These are phyloP conservation scores for Conchocele bisecta DNA, from an alignment of 2,888 invertebrate genomes.

Conservation along the genomic window DNA sequence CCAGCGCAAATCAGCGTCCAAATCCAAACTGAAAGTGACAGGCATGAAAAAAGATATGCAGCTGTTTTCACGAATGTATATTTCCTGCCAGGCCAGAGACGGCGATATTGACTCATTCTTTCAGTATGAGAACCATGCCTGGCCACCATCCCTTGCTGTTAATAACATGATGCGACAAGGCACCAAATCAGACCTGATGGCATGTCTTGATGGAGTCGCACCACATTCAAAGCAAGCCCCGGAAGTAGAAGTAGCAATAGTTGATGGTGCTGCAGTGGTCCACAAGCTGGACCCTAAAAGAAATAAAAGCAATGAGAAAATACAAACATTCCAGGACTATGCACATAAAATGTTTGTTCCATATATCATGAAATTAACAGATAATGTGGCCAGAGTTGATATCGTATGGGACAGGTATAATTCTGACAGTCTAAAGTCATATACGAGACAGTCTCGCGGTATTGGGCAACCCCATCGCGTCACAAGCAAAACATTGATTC, in stretches of 20 bases:
- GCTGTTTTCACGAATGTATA: constrained; percentile 9
- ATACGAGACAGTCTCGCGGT: constrained; percentile 42
- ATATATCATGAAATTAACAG: not conserved
- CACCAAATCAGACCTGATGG: constrained; percentile 1
- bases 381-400: constrained; percentile 12
- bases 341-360: not conserved
- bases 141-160: not conserved
- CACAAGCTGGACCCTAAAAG: not conserved
- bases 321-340: not conserved
- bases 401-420: constrained; percentile 38
- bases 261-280: constrained; percentile 5
- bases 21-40: not conserved
- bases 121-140: not conserved
- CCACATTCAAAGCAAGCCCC: not conserved
- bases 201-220: not conserved
- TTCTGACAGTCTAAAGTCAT: constrained; percentile 24
- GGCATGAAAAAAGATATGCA: not conserved
- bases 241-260: too few species aligned
- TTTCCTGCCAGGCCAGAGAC: not conserved
- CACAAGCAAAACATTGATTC: constrained; percentile 27
- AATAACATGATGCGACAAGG: not conserved
- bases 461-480: constrained; percentile 36
- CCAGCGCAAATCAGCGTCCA: not conserved
- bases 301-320: too few species aligned
- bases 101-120: constrained; percentile 9